A percentile compares a stretch with the other conserved stretches of the same genome.
Conservation (phyloP, 2,113 vertebrate genomes). For the Apodemus sylvaticus region DNA sequence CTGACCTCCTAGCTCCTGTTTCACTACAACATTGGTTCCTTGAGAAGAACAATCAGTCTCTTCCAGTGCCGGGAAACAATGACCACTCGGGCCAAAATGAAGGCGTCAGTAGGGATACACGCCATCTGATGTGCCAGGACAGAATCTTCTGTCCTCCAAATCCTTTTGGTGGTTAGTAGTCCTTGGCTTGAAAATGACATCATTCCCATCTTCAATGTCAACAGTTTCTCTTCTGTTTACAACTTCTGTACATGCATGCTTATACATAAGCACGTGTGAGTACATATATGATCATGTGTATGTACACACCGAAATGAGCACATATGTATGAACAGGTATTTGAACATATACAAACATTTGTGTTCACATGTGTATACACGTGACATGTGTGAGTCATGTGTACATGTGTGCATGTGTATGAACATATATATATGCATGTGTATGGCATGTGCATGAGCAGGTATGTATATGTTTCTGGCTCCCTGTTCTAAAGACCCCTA, state of each 20-base stretch:
- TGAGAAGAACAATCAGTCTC: not conserved
- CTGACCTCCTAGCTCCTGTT: not conserved
- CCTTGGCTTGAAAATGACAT: not conserved
- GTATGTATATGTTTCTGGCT: not conserved
- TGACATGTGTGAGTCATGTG: not conserved
- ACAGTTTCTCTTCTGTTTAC: not conserved
- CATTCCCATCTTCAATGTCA: not conserved
- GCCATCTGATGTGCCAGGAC: not conserved
- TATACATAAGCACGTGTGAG: not conserved
- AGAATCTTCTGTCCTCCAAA: not conserved
- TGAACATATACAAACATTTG: not conserved
- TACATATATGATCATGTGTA: not conserved
- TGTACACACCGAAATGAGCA: not conserved
- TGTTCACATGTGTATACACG: no score
- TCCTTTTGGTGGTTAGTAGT: no score
- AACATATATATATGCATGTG: not conserved
- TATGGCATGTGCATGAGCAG: not conserved
- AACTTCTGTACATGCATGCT: not conserved
- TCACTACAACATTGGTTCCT: not conserved
- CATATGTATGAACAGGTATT: not conserved
- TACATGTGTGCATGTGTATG: no score
- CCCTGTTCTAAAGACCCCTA: not conserved
- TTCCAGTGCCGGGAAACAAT: not conserved
- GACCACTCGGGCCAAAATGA: not conserved
- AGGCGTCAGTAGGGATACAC: accelerated